A percentile compares a stretch with the other conserved stretches of the same genome.
Conservation (phyloP, 2,888 invertebrate genomes). For the Cabera pusaria region DNA sequence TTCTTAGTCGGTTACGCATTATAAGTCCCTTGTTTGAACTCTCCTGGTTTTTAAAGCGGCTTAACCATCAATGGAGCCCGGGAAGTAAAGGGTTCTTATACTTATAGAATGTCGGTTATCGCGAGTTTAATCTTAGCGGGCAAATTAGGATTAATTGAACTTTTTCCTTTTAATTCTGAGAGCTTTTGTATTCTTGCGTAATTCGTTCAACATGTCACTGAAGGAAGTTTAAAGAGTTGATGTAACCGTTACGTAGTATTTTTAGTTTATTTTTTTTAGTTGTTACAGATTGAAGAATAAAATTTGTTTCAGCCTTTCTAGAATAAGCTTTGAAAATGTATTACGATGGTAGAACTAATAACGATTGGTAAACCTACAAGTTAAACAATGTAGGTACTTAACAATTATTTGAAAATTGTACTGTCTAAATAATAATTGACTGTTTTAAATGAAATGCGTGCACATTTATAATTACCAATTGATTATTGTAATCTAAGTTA, state of each 20-base stretch:
- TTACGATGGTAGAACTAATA: too few relatives aligned
- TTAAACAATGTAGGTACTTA: too few relatives aligned
- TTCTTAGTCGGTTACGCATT: slow-evolving; percentile 74
- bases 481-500: slow-evolving; percentile 28
- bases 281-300: too few relatives aligned
- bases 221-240: slow-evolving; percentile 55
- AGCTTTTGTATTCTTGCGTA: slow-evolving; percentile 69
- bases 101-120: slow-evolving; percentile 73
- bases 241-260: slow-evolving; percentile 26
- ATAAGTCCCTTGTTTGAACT: slow-evolving; percentile 76
- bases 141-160: slow-evolving; percentile 83
- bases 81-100: slow-evolving; percentile 76
- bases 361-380: too few relatives aligned
- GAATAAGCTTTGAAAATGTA: too few relatives aligned
- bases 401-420: too few relatives aligned
- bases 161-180: slow-evolving; percentile 71
- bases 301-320: too few relatives aligned
- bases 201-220: slow-evolving; percentile 67
- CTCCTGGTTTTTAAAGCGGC: slow-evolving; percentile 75
- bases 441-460: too few relatives aligned
- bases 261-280: too few relatives aligned
- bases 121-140: slow-evolving; percentile 74
- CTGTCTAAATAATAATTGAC: too few relatives aligned
- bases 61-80: slow-evolving; percentile 65
- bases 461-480: neutral